Conservation (phyloP, 2,113 vertebrate genomes). For the Lethenteron camtschaticum region DNA sequence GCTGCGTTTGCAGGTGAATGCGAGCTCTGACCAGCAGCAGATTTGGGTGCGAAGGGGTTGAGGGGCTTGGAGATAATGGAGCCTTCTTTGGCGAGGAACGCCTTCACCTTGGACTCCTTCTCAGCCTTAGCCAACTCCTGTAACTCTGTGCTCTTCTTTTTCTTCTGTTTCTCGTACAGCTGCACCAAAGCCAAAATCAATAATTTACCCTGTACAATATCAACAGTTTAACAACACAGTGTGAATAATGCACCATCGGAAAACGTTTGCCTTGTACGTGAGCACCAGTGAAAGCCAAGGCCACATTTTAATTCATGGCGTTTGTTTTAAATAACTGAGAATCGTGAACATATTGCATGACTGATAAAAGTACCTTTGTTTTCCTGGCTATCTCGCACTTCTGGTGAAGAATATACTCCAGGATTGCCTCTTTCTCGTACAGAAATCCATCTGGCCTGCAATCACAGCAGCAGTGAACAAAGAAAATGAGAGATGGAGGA, state of each 20-base stretch:
- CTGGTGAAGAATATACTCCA: constrained; percentile 62
- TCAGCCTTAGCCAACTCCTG: constrained; percentile 36
- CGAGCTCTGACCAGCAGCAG: not conserved
- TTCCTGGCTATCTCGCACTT: constrained; percentile 54
- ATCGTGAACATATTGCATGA: not conserved
- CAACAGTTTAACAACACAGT: no score
- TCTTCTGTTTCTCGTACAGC: constrained; percentile 62
- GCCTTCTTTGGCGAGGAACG: constrained; percentile 46
- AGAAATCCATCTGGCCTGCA: constrained; percentile 48
- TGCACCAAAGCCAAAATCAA: constrained; percentile 11
- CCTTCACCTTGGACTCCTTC: constrained; percentile 38
- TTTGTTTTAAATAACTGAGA: no score
- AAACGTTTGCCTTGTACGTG: no score
- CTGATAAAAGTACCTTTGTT: constrained; percentile 36
- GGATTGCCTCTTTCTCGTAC: constrained; percentile 61
- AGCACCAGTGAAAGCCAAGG: no score
- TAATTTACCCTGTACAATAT: no score
- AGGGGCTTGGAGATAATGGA: constrained; percentile 65
- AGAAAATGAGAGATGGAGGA: not conserved
- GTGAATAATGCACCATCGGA: no score
- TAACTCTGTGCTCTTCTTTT: constrained; percentile 26
- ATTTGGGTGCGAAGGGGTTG: constrained; percentile 33
- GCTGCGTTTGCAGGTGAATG: not conserved
- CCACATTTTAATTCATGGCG: no score
- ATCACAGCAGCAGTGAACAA: not conserved